Percentiles rank a stretch among this genome's conserved stretches.
These are phyloP conservation scores for Montifringilla adamsi DNA, from an alignment of 2,113 vertebrate species.

Conservation along the genomic window DNA sequence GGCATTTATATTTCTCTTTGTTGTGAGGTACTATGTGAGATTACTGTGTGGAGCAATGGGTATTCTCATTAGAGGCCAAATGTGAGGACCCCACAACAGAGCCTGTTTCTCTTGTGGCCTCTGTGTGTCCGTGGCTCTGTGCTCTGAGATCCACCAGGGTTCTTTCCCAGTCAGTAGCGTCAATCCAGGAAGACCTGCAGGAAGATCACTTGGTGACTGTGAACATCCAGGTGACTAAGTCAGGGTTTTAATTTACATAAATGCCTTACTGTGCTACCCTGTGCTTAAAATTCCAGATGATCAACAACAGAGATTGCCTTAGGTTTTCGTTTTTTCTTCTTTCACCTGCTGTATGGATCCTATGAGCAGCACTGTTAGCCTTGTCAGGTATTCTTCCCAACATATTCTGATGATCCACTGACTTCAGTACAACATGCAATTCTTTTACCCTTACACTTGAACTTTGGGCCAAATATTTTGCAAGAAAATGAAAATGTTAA, in stretches of 20 bases:
- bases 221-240: not conserved
- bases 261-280: not conserved
- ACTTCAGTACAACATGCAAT: not conserved
- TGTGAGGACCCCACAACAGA: not conserved
- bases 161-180: not conserved
- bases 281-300: not conserved
- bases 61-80: accelerated
- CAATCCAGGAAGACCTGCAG: not conserved
- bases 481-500: not conserved
- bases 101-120: not conserved
- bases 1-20: not conserved
- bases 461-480: not conserved
- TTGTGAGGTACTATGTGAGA: not conserved
- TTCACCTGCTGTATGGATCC: accelerated
- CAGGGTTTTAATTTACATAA: not conserved
- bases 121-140: not conserved
- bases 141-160: not conserved
- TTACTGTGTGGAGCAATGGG: not conserved
- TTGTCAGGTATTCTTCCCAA: not conserved
- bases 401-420: not conserved
- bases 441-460: not conserved
- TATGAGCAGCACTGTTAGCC: not conserved
- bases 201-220: not conserved
- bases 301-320: not conserved
- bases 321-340: not conserved